phyloP scores from a whole-genome alignment of 1,140 invertebrate species.

The Danaus melanippus region DNA sequence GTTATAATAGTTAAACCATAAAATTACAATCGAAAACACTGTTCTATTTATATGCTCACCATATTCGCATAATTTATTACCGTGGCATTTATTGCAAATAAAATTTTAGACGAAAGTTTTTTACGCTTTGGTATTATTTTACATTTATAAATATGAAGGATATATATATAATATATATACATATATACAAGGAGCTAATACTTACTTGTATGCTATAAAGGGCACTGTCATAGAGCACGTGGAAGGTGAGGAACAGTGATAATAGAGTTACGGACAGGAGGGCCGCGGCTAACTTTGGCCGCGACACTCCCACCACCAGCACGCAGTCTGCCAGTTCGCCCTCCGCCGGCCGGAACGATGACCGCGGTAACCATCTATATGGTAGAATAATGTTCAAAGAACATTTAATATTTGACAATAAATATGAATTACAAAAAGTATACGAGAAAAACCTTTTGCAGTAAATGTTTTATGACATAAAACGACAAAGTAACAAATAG shows the following conservation, averaged over 20 bases:
- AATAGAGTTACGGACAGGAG: slow-evolving; percentile 83
- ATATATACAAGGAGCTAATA: background rate
- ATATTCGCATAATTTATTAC: no score
- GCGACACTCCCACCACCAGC: slow-evolving; percentile 82
- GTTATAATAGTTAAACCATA: no score
- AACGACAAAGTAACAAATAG: no score
- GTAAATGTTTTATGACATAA: no score
- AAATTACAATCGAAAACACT: no score
- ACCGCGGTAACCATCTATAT: slow-evolving; percentile 82
- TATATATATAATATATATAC: background rate
- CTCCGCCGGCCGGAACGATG: slow-evolving; percentile 83
- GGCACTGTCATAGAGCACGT: slow-evolving; percentile 87
- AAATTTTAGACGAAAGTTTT: no score
- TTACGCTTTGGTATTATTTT: no score
- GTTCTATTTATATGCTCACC: no score
- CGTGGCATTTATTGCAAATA: no score
- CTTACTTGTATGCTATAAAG: slow-evolving; percentile 81
- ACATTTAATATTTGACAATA: background rate
- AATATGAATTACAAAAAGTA: no score
- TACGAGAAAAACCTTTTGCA: no score
- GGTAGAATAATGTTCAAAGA: background rate
- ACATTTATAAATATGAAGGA: no score
- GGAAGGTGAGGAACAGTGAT: slow-evolving; percentile 85
- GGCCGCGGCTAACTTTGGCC: slow-evolving; percentile 84
- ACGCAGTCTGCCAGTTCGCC: slow-evolving; percentile 85